Evolutionary conservation across 2,888 invertebrate species (phyloP), one percentile per base, ranked within the genome.

Genomic region (Ephialtes manifestator): DNA sequence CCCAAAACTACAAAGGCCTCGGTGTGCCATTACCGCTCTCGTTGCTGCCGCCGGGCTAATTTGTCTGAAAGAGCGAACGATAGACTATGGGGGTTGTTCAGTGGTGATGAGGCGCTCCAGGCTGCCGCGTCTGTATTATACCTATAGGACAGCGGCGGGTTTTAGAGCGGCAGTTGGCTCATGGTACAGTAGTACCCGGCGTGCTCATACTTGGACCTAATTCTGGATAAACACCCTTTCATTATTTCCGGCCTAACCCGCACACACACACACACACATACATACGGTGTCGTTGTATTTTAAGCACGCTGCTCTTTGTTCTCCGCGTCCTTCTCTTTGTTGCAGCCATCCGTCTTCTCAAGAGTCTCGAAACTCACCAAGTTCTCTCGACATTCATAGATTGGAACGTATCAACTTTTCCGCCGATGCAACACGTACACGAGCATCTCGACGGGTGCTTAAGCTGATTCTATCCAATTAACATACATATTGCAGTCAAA

Each of bases 141-240:
- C 18, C 63, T 35, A 31, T 35, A 35, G 63, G 63, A 63, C 28
- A 28, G 55, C 55, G 31, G 13, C 24, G 3, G 24, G 20, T 24
- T 10, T 58, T 53, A 28, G 60, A 31, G 15, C 31, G 60, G n/a
- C 35, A 35, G n/a, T 63, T 35, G 63, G 63, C 35, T 35, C 63
- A 31, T 63, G 63, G 60, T 60, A 60, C 31, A 31, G 70, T 53
- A 53, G 58, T 75, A 70, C 63, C 63, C 68, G 28, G 48, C 53
- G 35, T 35, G 83, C 83, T 86, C 83, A 87, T 87, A 86, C 83
- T 89, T 87, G 88, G 89, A 90, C 92, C 91, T 93, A 92, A 93
- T 93, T 92, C 92, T 92, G 90, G 92, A 93, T 93, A 93, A 93
- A 93, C 92, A 92, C 91, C 90, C 93, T 93, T 92, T 93, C 92